A percentile compares a stretch with the other conserved stretches of the same genome.
Evolutionary conservation across 1,140 invertebrate species (phyloP).

Genomic region (Leptinotarsa undecemlineata): DNA sequence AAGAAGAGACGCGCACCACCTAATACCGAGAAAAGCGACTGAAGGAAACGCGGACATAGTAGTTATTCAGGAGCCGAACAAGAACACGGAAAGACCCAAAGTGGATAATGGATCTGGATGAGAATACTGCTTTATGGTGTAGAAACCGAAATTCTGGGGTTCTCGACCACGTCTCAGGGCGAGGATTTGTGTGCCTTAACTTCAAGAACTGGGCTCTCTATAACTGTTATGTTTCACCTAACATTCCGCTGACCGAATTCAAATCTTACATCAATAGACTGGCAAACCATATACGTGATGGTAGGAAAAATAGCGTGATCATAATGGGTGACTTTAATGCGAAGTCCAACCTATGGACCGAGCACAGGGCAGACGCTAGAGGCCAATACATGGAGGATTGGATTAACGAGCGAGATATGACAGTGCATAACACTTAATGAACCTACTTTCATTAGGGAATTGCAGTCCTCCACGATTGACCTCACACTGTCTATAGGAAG

Average conservation of each 20-base stretch:
- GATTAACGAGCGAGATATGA: background rate
- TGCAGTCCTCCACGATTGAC: background rate
- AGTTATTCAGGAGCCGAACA: background rate
- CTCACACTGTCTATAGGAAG: background rate
- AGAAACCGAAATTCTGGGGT: background rate
- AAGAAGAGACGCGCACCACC: background rate
- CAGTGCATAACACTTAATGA: background rate
- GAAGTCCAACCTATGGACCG: background rate
- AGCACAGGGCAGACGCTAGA: background rate
- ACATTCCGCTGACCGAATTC: background rate
- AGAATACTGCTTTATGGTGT: slow-evolving; percentile 5
- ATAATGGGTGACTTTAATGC: no score
- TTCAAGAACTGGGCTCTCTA: background rate
- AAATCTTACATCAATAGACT: background rate
- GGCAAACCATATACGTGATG: background rate
- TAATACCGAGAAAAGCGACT: background rate
- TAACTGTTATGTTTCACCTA: background rate
- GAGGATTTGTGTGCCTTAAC: background rate
- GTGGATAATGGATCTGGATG: background rate
- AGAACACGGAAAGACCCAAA: background rate
- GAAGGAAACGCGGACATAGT: background rate
- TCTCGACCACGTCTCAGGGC: background rate
- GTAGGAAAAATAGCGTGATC: background rate
- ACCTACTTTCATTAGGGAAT: background rate
- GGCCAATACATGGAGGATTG: background rate